Base-by-base conservation (phyloP, 1,140 invertebrate genomes). In the Homarus americanus region DNA sequence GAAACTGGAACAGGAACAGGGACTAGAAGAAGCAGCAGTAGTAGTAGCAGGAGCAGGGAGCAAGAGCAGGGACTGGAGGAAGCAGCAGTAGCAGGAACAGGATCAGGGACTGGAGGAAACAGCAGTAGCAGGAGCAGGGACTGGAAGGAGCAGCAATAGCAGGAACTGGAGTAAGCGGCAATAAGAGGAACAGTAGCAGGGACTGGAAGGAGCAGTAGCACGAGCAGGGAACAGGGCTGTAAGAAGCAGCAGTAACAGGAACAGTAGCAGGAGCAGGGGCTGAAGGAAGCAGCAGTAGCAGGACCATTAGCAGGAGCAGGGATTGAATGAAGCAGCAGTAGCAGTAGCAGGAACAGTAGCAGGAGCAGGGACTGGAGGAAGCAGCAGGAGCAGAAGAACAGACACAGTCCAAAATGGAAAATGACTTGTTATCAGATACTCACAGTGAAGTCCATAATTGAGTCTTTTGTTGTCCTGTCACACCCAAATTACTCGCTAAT, bases 401-500 rank as follows among this genome's bases (percentile, higher is more conserved):
- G 78, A 89, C 87, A 89, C 63, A 89, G 79, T 73, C 79, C 78
- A 82, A 89, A 66, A 28, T 82, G 79, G 58, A 89, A 89, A 89
- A 89, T 89, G 87, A 89, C 79, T 89, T 73, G 79, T 89, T 89
- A 89, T 89, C 87, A 89, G 87, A 82, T 89, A 75, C 78, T 82
- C 87, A 82, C 79, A 89, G 87, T 82, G 87, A 82, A 82, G 79
- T 73, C 87, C 87, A 89, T 89, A 89, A 89, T 89, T 89, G 87
- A 89, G 78, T 89, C 87, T 89, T 89, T 89, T 89, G 87, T 89
- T 53, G 66, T 49, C 66, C 79, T 82, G 87, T 79, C 87, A 89
- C 87, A 82, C 69, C 87, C 87, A 89, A 89, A 89, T 89, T 89
- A 89, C 87, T 89, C 87, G 63, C 87, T 89, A 89, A 89, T 89